These are phyloP conservation scores for Anguilla megastoma DNA, from an alignment of 2,797 vertebrate genomes.

Conservation along the genomic window DNA sequence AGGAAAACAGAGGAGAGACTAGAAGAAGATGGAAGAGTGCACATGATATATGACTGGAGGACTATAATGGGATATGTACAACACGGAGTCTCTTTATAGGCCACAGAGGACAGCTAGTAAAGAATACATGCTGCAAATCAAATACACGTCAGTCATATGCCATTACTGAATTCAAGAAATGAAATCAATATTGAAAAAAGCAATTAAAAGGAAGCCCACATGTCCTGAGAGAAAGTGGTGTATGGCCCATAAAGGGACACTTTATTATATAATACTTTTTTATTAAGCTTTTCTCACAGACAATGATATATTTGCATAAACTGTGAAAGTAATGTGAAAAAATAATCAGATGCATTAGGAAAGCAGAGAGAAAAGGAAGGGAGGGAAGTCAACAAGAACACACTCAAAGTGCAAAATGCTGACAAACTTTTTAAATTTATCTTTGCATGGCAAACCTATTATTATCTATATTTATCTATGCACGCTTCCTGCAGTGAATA, in stretches of 20 bases:
- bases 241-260: neutral
- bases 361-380: neutral
- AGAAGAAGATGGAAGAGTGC: neutral
- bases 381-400: neutral
- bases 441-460: neutral
- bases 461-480: neutral
- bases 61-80: neutral
- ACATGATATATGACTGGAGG: conserved; percentile 7
- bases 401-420: neutral
- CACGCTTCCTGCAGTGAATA: neutral
- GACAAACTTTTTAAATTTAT: neutral
- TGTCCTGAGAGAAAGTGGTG: neutral
- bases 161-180: neutral
- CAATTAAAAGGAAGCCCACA: neutral
- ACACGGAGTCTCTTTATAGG: neutral
- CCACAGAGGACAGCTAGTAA: neutral
- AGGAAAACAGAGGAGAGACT: neutral
- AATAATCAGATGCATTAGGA: neutral
- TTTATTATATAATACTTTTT: neutral
- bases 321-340: neutral
- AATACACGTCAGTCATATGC: neutral
- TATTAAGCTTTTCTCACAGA: neutral
- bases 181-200: neutral
- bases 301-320: neutral
- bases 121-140: neutral